phyloP scores from a whole-genome alignment of 1,140 invertebrate species.

The Choristoneura fumiferana region DNA sequence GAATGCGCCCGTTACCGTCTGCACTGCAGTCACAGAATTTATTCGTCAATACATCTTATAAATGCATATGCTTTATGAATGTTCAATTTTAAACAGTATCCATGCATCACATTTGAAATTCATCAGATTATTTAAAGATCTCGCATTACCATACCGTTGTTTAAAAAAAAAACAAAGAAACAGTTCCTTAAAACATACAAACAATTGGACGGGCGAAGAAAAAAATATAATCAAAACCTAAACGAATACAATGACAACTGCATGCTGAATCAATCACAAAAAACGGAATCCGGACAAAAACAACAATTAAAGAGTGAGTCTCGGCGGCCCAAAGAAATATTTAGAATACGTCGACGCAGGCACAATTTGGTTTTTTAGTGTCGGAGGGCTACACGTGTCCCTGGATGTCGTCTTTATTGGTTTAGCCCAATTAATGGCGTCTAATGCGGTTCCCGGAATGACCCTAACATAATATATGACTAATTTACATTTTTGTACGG shows the following conservation, averaged over 20 bases:
- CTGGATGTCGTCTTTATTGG: conserved; percentile 70
- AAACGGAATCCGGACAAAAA: conserved; percentile 75
- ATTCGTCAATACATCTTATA: conserved; percentile 18
- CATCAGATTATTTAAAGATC: conserved; percentile 57
- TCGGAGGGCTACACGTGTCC: conserved; percentile 61
- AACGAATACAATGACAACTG: conserved; percentile 75
- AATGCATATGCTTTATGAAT: conserved; percentile 18
- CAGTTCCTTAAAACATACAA: conserved; percentile 70
- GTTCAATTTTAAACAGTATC: conserved; percentile 18
- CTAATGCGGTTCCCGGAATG: conserved; percentile 58
- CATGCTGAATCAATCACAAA: conserved; percentile 73
- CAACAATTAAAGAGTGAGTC: conserved; percentile 67
- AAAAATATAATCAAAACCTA: conserved; percentile 67
- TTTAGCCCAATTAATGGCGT: conserved; percentile 68
- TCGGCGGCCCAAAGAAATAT: conserved; percentile 66
- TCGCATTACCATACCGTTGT: conserved; percentile 49
- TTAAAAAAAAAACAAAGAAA: conserved; percentile 40
- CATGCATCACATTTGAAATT: conserved; percentile 48
- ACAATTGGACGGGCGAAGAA: conserved; percentile 53
- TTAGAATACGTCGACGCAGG: conserved; percentile 61
- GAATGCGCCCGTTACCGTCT: not conserved
- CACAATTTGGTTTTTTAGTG: conserved; percentile 48
- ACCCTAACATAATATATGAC: conserved; percentile 41
- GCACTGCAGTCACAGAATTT: conserved; percentile 11
- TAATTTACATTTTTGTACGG: conserved; percentile 35